Evolutionary conservation across 2,113 vertebrate genomes (phyloP), one percentile per base, ranked within the genome.

Genomic region (Rhadina sibilatrix): DNA sequence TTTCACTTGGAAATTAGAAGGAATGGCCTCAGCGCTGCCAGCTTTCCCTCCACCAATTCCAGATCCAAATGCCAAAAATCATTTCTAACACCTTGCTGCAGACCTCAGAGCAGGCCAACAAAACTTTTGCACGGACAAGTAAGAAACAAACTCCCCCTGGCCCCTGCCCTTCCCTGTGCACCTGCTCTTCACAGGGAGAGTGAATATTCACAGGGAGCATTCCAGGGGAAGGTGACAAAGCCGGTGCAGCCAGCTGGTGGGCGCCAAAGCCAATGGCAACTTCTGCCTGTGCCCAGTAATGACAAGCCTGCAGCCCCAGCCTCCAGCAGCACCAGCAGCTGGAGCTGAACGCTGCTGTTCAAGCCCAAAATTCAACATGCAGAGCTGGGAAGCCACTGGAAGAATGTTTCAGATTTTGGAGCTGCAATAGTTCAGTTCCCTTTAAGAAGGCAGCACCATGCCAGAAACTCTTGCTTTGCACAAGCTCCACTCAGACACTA

Each of bases 381-480:
- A 68, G 19, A 44, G 54, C 49, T 57, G 47, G 42, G 70, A 74
- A 54, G 9, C 8, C 84, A 63, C 30, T 20, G 3, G 0, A 3
- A 85, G 35, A 71, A 65, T 4, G 37, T 57, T 60, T 56, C 57
- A 24, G 22, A 4, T 49, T 35, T 52, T 0, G 54, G 16, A 25
- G 46, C 30, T 31, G 30, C 38, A 75, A 22, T 19, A 74, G 33
- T 23, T 16, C 3, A 65, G 37, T 25, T 87, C n/a, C n/a, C 77
- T 84, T 78, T 54, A 35, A 64, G 75, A 83, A 86, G 77, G 23
- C 65, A 83, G 52, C 66, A 33, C n/a, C 38, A 23, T 30, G 38
- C 66, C 91, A 94, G 89, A 70, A 96, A 49, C 4, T 1, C 61
- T 82, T 86, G 66, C 52, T 96, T 84, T 90, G 86, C 38, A 80